Evolutionary conservation across 1,140 invertebrate species (phyloP).

Genomic region (Pseudomyrmex flavicornis): DNA sequence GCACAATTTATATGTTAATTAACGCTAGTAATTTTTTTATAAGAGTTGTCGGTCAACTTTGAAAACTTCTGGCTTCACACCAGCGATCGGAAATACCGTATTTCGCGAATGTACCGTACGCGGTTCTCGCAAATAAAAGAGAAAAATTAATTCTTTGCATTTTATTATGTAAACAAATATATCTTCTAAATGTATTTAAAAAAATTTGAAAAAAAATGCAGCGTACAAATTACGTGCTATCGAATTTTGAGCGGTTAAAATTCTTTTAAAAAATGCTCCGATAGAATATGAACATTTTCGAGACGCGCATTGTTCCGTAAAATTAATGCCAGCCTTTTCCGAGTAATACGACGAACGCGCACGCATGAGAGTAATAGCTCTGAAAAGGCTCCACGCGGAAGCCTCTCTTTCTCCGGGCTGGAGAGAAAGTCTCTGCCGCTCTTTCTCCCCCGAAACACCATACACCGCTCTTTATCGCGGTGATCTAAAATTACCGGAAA

Average conservation of each 20-base stretch:
- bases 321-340: conserved; percentile 33
- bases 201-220: too few species aligned
- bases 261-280: background rate
- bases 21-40: too few species aligned
- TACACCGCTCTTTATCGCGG: conserved; percentile 43
- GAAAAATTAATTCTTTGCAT: too few species aligned
- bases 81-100: too few species aligned
- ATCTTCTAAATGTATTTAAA: too few species aligned
- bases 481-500: conserved; percentile 62
- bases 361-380: conserved; percentile 49
- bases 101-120: too few species aligned
- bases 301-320: conserved; percentile 18
- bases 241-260: conserved; percentile 6
- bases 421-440: background rate
- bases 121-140: too few species aligned
- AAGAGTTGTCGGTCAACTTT: too few species aligned
- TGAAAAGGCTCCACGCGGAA: background rate
- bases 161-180: too few species aligned
- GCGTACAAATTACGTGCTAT: too few species aligned
- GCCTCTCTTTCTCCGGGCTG: background rate
- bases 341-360: conserved; percentile 31
- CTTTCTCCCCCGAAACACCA: conserved; percentile 26
- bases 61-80: too few species aligned
- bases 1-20: too few species aligned
- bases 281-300: conserved; percentile 13